These are phyloP conservation scores for Synanthedon tipuliformis DNA, from an alignment of 2,888 invertebrate species.

Conservation along the genomic window DNA sequence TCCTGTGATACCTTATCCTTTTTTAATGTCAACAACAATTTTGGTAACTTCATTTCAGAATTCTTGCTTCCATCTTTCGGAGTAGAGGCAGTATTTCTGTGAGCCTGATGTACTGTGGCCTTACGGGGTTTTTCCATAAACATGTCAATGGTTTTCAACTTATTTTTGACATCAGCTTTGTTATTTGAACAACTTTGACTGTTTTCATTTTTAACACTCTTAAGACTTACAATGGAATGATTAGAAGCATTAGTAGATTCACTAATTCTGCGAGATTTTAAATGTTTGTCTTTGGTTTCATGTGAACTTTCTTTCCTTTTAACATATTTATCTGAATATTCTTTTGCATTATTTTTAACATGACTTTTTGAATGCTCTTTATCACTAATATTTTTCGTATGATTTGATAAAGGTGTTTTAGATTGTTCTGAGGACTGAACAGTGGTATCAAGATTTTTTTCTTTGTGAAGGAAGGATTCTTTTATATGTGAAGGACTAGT, in stretches of 20 bases:
- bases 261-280: conserved; percentile 24
- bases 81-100: conserved; percentile 38
- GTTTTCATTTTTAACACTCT: conserved; percentile 16
- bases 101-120: conserved; percentile 29
- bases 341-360: conserved; percentile 25
- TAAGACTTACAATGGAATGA: conserved; percentile 39
- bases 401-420: conserved; percentile 31
- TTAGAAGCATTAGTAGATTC: conserved; percentile 30
- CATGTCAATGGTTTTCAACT: conserved; percentile 52
- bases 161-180: conserved; percentile 38
- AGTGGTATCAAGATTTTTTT: conserved; percentile 24
- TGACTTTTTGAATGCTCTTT: conserved; percentile 27
- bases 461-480: no score
- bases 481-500: conserved; percentile 8
- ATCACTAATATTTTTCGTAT: conserved; percentile 20
- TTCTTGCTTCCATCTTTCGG: conserved; percentile 17
- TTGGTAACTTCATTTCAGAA: conserved; percentile 19
- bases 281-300: conserved; percentile 23
- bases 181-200: conserved; percentile 15
- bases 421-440: conserved; percentile 28
- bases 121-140: conserved; percentile 46
- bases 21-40: conserved; percentile 4
- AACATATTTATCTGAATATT: conserved; percentile 49
- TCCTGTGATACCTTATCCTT: neutral
- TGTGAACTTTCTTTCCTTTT: conserved; percentile 45